Conservation (phyloP, 2,113 vertebrate species). For the Pandion haliaetus region DNA sequence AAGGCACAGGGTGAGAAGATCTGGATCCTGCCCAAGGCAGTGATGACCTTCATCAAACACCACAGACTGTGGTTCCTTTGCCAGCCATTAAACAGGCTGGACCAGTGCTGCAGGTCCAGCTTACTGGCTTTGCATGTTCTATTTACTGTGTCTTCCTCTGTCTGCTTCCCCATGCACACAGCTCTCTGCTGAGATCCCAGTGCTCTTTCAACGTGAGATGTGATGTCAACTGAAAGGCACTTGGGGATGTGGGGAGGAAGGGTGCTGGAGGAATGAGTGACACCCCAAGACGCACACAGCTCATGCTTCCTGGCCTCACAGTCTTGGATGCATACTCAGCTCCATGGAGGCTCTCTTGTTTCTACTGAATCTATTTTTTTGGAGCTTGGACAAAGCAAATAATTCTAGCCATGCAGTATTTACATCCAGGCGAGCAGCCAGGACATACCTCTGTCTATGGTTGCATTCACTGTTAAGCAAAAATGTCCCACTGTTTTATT, state of each 20-base stretch:
- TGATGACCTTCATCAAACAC: not conserved
- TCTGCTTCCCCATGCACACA: accelerated
- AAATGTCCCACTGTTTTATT: constrained; percentile 28
- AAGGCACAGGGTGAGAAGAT: not conserved
- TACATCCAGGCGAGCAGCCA: not conserved
- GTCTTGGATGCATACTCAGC: not conserved
- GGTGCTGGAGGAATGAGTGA: not conserved
- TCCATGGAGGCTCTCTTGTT: not conserved
- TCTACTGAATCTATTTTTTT: not conserved
- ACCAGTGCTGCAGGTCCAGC: not conserved
- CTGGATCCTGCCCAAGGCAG: not conserved
- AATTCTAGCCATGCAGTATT: constrained; percentile 18
- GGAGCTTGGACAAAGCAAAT: not conserved
- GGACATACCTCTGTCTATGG: not conserved
- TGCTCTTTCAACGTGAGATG: not conserved
- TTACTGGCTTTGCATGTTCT: not conserved
- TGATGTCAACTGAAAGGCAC: constrained; percentile 27
- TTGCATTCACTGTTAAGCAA: not conserved
- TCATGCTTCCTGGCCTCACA: not conserved
- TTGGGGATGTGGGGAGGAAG: not conserved
- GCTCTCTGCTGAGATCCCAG: not conserved
- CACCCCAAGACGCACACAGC: not conserved
- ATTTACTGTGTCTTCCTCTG: not conserved
- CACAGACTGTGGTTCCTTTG: not conserved
- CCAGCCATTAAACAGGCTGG: not conserved